A percentile compares a stretch with the other conserved stretches of the same genome.
Evolutionary conservation across 2,113 vertebrate genomes (phyloP).

Genomic region (Barnardius zonarius): DNA sequence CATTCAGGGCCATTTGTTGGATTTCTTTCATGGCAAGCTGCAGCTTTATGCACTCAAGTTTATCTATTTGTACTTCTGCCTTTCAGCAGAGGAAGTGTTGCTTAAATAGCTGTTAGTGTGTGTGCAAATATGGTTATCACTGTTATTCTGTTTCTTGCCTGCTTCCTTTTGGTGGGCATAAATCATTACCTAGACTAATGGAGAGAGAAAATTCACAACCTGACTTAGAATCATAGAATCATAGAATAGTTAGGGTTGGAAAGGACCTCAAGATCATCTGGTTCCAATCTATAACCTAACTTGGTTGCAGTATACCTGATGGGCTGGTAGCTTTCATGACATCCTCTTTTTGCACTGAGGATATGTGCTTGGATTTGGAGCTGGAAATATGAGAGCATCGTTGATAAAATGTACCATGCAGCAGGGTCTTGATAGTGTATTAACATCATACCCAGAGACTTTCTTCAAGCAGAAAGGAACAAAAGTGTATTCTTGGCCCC

Average conservation of each 20-base stretch:
- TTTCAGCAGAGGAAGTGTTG: background rate
- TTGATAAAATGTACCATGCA: background rate
- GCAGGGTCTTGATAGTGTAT: background rate
- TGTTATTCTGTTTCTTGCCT: background rate
- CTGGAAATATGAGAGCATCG: background rate
- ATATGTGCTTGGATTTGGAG: background rate
- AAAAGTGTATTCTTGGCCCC: background rate
- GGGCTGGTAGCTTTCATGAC: background rate
- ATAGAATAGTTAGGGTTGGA: too few relatives aligned
- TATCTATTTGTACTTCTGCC: background rate
- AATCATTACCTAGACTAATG: background rate
- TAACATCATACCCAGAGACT: background rate
- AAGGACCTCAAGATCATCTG: too few relatives aligned
- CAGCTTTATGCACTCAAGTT: background rate
- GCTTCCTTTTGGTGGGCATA: background rate
- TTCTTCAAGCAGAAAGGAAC: background rate
- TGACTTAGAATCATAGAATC: too few relatives aligned
- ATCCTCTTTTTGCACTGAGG: background rate
- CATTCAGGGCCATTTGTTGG: background rate
- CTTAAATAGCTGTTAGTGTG: background rate
- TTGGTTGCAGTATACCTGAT: background rate
- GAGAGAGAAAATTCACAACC: background rate
- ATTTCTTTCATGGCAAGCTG: background rate
- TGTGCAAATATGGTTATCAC: background rate
- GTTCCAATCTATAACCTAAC: too few relatives aligned